Evolutionary conservation across 2,797 vertebrate species (phyloP), one percentile per base, ranked within the genome.

Genomic region (Danio choprae): DNA sequence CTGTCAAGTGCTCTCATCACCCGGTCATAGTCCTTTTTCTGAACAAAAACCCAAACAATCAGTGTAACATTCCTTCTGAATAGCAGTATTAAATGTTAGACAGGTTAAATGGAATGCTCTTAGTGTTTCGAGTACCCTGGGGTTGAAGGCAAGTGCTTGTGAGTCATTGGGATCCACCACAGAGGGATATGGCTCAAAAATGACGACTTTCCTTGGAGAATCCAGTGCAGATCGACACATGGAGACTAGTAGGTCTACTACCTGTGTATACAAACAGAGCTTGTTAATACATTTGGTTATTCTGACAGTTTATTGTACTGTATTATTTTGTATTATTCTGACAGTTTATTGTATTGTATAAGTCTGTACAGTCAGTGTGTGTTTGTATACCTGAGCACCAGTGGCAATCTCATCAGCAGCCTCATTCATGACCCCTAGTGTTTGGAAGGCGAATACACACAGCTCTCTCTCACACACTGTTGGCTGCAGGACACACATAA

Each of bases 401-500:
- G 96, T 97, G 82, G 96, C 96, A 79, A 97, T 96, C 90, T 96
- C 95, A 88, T 96, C 95, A 68, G 96, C 95, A 64, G 96, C 96
- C 90, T 96, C 95, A 0, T 96, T 96, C 96, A 97, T 97, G 77
- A 97, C 96, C 77, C 96, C 96, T 86, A 97, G 86, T 7, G 95
- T 97, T 93, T 97, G 96, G 87, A 97, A 97, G 87, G 95, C 95
- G 87, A 97, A 97, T 48, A 97, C 96, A 86, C 96, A 97, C 59
- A 97, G 92, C 83, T 97, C 96, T 77, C 95, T 91, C 87, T 96
- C 96, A 91, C 96, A 97, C 70, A 97, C 95, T 0, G 96, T 96
- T 81, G 96, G 96, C 96, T 97, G 82, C 12, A 84, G 4, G 78
- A 86, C 48, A 76, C 48, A 80, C 5, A 74, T 5, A 77, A 9